Evolutionary conservation across 2,797 vertebrate species (phyloP), one percentile per base, ranked within the genome.

Genomic region (Austrolebias charrua): DNA sequence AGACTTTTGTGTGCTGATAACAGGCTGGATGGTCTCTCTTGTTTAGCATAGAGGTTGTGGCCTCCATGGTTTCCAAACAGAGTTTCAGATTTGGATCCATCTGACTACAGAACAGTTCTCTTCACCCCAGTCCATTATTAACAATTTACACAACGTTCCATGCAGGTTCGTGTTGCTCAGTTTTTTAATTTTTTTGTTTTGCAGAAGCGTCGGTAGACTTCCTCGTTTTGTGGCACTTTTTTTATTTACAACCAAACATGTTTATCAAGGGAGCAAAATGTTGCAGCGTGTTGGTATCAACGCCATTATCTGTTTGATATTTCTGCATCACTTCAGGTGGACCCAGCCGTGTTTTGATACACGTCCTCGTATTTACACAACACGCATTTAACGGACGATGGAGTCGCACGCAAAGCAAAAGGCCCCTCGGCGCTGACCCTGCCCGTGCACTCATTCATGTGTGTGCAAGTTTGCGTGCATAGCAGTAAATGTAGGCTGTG

Each of bases 401-500:
- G 80, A 86, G 73, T 77, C 20, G 13, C 60, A 35, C 53, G 13
- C 60, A 55, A 46, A 55, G 66, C 60, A 51, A 76, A n/a, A 79
- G 54, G 60, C 71, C 86, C 85, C 59, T 42, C 44, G 72, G 79
- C 80, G 54, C 75, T 88, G 82, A 80, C 78, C 68, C 53, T 60
- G 73, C 62, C 57, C 73, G 63, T 76, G 76, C 4, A 69, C 63
- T 76, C 86, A 45, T 59, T 89, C 88, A 87, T 86, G 87, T 79
- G 83, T 84, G 31, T 72, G 72, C 69, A 49, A 82, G 79, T 82
- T 88, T 85, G 90, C 83, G 79, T 92, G 90, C 52, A 13, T 75
- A 38, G 28, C 58, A 28, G 73, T 62, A 73, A 77, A 74, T 79
- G 66, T 78, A 54, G 61, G 63, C 58, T 79, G 78, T 48, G 2